A percentile compares a stretch with the other conserved stretches of the same genome.
Evolutionary conservation across 2,797 vertebrate species (phyloP).

Genomic region (Synaphobranchus kaupii): DNA sequence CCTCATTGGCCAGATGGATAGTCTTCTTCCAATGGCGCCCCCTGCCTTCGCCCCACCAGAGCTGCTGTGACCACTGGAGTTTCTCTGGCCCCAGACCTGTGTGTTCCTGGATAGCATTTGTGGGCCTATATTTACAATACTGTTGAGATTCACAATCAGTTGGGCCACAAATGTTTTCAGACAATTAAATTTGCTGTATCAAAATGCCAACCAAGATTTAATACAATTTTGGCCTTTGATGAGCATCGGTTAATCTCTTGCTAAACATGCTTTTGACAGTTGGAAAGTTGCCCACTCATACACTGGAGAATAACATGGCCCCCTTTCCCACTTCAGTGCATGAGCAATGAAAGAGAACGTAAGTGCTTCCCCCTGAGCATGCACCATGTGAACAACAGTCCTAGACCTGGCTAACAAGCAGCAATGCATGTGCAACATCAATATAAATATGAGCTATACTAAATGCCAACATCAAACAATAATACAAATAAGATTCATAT

Average conservation of each 20-base stretch:
- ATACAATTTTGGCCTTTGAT: background rate
- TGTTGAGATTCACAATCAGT: background rate
- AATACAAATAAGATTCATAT: background rate
- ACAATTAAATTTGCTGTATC: background rate
- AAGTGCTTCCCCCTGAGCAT: too few relatives aligned
- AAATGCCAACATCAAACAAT: background rate
- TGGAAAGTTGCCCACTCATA: background rate
- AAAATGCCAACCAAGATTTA: background rate
- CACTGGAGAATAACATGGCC: background rate
- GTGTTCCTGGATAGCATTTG: background rate
- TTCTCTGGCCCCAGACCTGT: background rate
- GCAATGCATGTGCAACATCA: background rate
- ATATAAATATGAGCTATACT: background rate
- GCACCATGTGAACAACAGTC: background rate
- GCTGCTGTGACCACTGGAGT: background rate
- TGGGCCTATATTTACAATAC: background rate
- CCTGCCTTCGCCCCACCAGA: background rate
- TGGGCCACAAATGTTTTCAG: background rate
- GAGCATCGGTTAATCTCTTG: background rate
- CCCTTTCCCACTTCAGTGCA: background rate
- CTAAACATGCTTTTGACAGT: background rate
- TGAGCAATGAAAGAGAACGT: too few relatives aligned
- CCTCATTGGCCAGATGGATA: slow-evolving; percentile 30
- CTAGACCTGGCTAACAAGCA: background rate
- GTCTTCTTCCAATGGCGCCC: background rate